Evolutionary conservation across 2,113 vertebrate species (phyloP), one percentile per base, ranked within the genome.

Genomic region (Salvelinus fontinalis): DNA sequence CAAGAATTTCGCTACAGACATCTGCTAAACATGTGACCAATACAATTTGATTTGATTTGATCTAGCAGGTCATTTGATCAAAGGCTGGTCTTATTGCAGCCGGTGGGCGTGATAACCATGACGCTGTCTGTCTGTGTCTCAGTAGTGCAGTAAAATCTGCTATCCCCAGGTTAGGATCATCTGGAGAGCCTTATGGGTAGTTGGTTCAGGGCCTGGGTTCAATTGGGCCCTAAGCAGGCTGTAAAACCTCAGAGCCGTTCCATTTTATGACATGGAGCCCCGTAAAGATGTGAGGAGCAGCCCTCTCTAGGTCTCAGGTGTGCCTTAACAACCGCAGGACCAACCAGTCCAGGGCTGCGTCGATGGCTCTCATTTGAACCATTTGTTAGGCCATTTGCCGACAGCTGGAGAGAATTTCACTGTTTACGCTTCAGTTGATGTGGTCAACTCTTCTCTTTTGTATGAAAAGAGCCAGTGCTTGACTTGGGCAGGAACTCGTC

Each of bases 131-230:
- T 44, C 9, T 44, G 9, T 7, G 20, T 62, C 59, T 62, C 59
- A 3, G 7, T n/a, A 62, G 54, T 57, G 18, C 16, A 57, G 54
- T 57, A 62, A 24, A 26, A 20, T 9, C 67, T 49, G 16, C 71
- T 81, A 7, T 74, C 79, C 81, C 77, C 51, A 54, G 16, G 16
- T 18, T 54, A 73, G 70, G 65, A 75, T 67, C 79, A 72, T 4
- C 26, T 31, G 57, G 72, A 71, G 73, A 60, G 78, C 82, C 77
- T 81, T 81, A 83, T 84, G 48, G 71, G 79, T 24, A 57, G 71
- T 78, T 75, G 79, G 76, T 2, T 14, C 57, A 29, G 2, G n/a
- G 73, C 69, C 89, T 91, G 88, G 79, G 91, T 86, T 81, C 86
- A 87, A 84, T 92, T 84, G 82, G 79, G 77, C 78, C 74, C 67